Conservation (phyloP, 2,888 invertebrate genomes). For the Tachina grossa region DNA sequence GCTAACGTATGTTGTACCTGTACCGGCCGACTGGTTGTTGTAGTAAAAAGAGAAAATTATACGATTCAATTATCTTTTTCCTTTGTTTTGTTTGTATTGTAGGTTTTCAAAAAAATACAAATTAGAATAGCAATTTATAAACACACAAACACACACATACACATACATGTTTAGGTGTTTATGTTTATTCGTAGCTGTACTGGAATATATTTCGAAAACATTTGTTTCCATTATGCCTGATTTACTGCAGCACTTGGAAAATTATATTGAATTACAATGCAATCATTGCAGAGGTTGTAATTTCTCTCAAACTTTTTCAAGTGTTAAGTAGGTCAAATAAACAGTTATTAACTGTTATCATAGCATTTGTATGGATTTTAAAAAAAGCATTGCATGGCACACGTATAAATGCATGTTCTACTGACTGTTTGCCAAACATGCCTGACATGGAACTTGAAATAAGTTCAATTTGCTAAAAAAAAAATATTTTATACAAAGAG, state of each 20-base stretch:
- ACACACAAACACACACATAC: background rate
- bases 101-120: constrained; percentile 23
- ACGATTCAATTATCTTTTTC: background rate
- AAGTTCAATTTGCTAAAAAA: no score
- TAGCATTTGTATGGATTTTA: constrained; percentile 32
- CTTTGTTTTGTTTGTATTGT: background rate
- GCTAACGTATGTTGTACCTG: constrained; percentile 46
- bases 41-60: constrained; percentile 23
- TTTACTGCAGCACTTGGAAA: constrained; percentile 62
- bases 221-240: constrained; percentile 62
- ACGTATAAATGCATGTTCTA: background rate
- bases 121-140: constrained; percentile 2
- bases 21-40: background rate
- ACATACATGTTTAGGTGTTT: no score
- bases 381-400: constrained; percentile 6
- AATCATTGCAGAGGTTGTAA: constrained; percentile 27
- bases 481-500: no score
- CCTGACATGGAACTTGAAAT: no score
- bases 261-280: constrained; percentile 58
- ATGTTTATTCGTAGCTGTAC: no score
- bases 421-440: background rate
- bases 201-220: constrained; percentile 32
- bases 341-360: constrained; percentile 60
- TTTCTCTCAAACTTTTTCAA: constrained; percentile 1
- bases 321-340: constrained; percentile 59